These are phyloP conservation scores for Craniophora ligustri DNA, from an alignment of 2,888 invertebrate species.

Conservation along the genomic window DNA sequence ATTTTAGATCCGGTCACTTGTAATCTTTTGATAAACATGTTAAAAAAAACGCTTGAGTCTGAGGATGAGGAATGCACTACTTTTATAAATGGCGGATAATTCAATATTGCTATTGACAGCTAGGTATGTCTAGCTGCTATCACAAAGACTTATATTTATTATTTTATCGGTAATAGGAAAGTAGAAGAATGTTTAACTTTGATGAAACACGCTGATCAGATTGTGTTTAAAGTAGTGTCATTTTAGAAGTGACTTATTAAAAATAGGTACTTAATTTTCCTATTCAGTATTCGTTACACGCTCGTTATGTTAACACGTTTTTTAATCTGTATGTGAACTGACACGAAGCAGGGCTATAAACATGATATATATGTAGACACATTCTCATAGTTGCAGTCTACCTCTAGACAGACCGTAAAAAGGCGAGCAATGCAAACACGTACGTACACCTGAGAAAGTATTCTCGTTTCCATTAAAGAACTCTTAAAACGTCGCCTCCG, in stretches of 20 bases:
- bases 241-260: not conserved
- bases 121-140: conserved; percentile 6
- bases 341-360: conserved; percentile 19
- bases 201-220: not conserved
- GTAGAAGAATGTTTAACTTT: conserved; percentile 5
- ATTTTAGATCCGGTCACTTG: conserved; percentile 29
- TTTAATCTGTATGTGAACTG: conserved; percentile 27
- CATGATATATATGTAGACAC: conserved; percentile 19
- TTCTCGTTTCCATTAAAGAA: conserved; percentile 55
- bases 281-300: not conserved
- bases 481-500: conserved; percentile 33
- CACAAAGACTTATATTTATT: conserved; percentile 20
- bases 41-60: conserved; percentile 20
- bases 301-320: conserved; percentile 6
- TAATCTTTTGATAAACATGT: conserved; percentile 42
- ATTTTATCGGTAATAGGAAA: conserved; percentile 6
- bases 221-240: conserved; percentile 1
- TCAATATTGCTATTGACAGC: conserved; percentile 20
- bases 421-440: conserved; percentile 49
- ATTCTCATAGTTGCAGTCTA: conserved; percentile 35
- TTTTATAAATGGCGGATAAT: conserved; percentile 17
- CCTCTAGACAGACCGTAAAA: conserved; percentile 43
- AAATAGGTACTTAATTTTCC: conserved; percentile 5
- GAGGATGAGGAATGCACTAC: conserved; percentile 3
- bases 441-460: conserved; percentile 58